phyloP scores from a whole-genome alignment of 2,888 invertebrate species.

The Pegoplata infirma region DNA sequence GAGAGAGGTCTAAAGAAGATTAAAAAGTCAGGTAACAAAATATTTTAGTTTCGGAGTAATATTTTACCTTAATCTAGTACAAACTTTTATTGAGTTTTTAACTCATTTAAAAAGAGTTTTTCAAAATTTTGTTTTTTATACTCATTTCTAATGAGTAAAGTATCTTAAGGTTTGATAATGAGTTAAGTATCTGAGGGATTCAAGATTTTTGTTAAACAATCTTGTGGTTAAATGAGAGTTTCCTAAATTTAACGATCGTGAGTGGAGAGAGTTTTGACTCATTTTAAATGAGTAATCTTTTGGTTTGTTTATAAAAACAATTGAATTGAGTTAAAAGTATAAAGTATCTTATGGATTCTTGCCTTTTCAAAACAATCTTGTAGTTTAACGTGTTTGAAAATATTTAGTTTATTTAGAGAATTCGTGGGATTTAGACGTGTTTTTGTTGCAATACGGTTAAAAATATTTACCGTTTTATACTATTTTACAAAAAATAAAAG shows the following conservation, averaged over 20 bases:
- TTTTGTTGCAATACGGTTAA: neutral
- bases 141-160: slow-evolving; percentile 45
- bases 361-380: slow-evolving; percentile 18
- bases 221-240: no score
- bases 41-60: neutral
- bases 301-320: no score
- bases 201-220: no score
- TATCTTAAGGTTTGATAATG: neutral
- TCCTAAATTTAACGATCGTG: no score
- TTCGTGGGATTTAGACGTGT: slow-evolving; percentile 29
- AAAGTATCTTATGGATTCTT: no score
- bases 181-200: no score
- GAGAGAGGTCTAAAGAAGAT: neutral
- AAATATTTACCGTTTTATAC: neutral
- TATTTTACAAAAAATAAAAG: neutral
- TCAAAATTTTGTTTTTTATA: neutral
- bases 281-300: no score
- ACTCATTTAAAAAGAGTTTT: slow-evolving; percentile 44
- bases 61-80: slow-evolving; percentile 54
- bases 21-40: slow-evolving; percentile 23
- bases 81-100: neutral
- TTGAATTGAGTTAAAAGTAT: no score
- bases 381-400: neutral
- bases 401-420: slow-evolving; percentile 56
- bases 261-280: no score